These are phyloP conservation scores for Calameuta filiformis DNA, from an alignment of 2,888 invertebrate genomes.

Conservation along the genomic window DNA sequence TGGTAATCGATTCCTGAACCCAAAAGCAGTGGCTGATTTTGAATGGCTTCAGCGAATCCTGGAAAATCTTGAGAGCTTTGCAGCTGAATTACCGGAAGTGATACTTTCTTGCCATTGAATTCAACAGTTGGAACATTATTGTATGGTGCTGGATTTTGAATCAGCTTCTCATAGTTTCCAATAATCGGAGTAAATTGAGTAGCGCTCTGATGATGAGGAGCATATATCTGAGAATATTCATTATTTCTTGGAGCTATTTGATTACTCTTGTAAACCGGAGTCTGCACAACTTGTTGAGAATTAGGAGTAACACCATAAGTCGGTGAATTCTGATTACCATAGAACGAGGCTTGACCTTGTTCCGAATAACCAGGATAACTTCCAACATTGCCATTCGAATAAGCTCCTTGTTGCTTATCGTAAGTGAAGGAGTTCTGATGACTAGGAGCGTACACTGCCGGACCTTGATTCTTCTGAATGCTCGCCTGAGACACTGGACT, in stretches of 20 bases:
- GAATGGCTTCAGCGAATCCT: conserved; percentile 33
- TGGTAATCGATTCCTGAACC: conserved; percentile 33
- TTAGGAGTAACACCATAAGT: conserved; percentile 9
- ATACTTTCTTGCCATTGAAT: conserved; percentile 32
- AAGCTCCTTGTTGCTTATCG: neutral
- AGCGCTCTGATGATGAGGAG: conserved; percentile 16
- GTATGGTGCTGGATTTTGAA: neutral
- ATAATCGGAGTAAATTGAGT: conserved; percentile 12
- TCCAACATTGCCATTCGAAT: neutral
- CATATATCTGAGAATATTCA: conserved; percentile 18
- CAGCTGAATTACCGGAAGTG: conserved; percentile 39
- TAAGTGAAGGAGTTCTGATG: conserved; percentile 7
- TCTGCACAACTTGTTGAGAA: conserved; percentile 14
- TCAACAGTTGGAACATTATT: conserved; percentile 10
- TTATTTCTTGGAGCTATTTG: conserved; percentile 1
- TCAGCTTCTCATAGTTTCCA: conserved; percentile 10
- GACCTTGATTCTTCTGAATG: neutral
- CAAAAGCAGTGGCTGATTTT: conserved; percentile 43
- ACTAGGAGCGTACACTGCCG: conserved; percentile 9
- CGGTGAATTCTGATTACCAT: conserved; percentile 5
- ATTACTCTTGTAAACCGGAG: conserved; percentile 33
- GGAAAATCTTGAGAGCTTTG: conserved; percentile 33
- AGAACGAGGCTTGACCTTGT: conserved; percentile 8
- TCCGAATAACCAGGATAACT: conserved; percentile 14
- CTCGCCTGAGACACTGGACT: neutral